These are phyloP conservation scores for Gorsachius goisagi DNA, from an alignment of 2,113 vertebrate species.

Conservation along the genomic window DNA sequence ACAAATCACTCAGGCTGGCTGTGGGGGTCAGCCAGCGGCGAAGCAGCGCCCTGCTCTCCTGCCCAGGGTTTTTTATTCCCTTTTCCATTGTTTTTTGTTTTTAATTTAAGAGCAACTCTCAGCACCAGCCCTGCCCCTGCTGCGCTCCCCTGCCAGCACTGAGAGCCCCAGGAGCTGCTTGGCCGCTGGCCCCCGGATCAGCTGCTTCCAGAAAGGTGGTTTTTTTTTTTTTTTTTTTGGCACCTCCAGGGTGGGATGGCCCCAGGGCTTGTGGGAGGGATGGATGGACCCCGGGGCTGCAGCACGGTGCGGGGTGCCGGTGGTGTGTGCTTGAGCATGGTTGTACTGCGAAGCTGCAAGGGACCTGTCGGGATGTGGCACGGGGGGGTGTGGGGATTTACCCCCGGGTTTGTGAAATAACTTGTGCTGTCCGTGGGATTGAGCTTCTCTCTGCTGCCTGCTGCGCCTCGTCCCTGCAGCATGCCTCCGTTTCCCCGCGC, in stretches of 20 bases:
- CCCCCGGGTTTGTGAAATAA: not conserved
- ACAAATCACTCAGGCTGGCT: accelerated
- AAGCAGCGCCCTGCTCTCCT: not conserved
- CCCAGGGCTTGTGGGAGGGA: not conserved
- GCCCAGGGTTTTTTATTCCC: not conserved
- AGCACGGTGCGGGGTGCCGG: accelerated
- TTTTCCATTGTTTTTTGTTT: not conserved
- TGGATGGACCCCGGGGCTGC: accelerated
- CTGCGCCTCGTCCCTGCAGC: not conserved
- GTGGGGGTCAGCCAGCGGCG: not conserved
- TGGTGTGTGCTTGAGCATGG: accelerated
- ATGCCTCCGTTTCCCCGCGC: not conserved
- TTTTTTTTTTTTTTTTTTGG: not conserved
- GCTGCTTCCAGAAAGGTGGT: not conserved
- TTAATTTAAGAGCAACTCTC: not conserved
- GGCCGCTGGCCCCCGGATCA: not conserved
- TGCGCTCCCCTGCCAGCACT: not conserved
- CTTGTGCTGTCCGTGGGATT: not conserved
- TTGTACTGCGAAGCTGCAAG: not conserved
- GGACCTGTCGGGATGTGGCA: not conserved
- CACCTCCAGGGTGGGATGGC: not conserved
- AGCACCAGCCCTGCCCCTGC: not conserved
- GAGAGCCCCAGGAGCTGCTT: not conserved
- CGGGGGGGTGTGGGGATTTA: accelerated
- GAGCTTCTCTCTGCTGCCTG: not conserved